Evolutionary conservation across 1,140 invertebrate species (phyloP).

Genomic region (Caenorhabditis remanei): DNA sequence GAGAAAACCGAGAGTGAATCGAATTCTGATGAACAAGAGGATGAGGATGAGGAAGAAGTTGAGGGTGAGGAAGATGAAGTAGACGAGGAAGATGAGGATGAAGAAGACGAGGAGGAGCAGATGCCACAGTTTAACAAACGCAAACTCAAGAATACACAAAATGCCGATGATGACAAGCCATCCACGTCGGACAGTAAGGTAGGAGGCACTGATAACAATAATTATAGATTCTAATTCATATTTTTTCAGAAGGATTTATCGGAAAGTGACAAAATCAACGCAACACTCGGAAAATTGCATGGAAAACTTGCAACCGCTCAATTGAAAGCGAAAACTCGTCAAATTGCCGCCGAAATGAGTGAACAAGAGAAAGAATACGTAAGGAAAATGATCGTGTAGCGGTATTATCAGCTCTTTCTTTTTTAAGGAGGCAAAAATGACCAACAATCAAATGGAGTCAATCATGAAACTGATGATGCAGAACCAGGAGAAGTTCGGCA

Average conservation of each 20-base stretch:
- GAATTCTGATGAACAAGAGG: conserved; percentile 10
- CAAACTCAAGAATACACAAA: conserved; percentile 20
- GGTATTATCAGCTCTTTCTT: background rate
- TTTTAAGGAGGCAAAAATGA: conserved; percentile 59
- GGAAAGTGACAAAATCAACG: conserved; percentile 28
- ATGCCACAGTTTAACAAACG: conserved; percentile 38
- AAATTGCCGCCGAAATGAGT: conserved; percentile 59
- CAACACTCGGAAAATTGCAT: conserved; percentile 63
- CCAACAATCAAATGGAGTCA: conserved; percentile 59
- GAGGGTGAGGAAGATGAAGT: background rate
- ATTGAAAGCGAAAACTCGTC: conserved; percentile 56
- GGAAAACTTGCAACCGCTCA: conserved; percentile 66
- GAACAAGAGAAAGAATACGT: conserved; percentile 54
- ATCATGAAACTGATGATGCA: conserved; percentile 63
- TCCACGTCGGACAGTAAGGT: conserved; percentile 12
- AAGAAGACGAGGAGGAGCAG: conserved; percentile 57
- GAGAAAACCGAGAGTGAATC: background rate
- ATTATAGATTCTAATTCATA: no score
- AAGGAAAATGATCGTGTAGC: background rate
- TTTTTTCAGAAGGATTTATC: background rate
- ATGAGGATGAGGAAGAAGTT: background rate
- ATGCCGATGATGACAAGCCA: background rate
- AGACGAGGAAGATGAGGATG: conserved; percentile 3
- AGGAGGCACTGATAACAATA: background rate
- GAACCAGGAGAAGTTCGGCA: conserved; percentile 63